phyloP scores from a whole-genome alignment of 2,888 invertebrate genomes.

The Drosophila sordidula region DNA sequence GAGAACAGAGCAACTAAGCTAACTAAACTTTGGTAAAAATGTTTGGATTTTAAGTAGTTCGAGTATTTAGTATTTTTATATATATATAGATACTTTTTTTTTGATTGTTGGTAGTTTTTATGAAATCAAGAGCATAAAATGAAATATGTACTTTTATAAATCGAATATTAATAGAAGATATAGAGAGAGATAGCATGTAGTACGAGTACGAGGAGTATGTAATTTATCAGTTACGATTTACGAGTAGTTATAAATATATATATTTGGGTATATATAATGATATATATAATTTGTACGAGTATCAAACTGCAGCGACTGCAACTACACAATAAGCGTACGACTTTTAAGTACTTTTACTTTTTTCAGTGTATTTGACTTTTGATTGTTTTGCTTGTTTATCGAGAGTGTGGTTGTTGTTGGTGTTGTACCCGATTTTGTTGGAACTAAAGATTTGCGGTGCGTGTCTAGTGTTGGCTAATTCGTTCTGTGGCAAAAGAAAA shows the following conservation, averaged over 20 bases:
- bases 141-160: conserved; percentile 22
- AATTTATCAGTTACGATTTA: conserved; percentile 44
- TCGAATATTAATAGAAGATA: conserved; percentile 31
- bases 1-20: conserved; percentile 59
- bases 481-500: conserved; percentile 19
- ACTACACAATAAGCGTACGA: conserved; percentile 76
- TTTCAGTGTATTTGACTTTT: not conserved
- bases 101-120: conserved; percentile 16
- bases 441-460: conserved; percentile 12
- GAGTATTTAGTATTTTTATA: conserved; percentile 37
- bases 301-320: conserved; percentile 71
- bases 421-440: conserved; percentile 13
- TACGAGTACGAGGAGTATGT: conserved; percentile 26
- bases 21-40: conserved; percentile 47
- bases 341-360: conserved; percentile 34
- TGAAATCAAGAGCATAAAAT: conserved; percentile 48
- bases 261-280: conserved; percentile 18
- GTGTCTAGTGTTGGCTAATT: conserved; percentile 5
- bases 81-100: no score
- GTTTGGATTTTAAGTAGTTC: conserved; percentile 20
- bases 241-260: conserved; percentile 27
- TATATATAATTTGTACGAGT: conserved; percentile 52
- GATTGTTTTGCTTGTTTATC: conserved; percentile 11
- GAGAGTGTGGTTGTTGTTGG: conserved; percentile 20
- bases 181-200: conserved; percentile 34